Percentiles rank a stretch among this genome's conserved stretches.
These are phyloP conservation scores for Tursiops truncatus DNA, from an alignment of 2,113 vertebrate species.

Conservation along the genomic window DNA sequence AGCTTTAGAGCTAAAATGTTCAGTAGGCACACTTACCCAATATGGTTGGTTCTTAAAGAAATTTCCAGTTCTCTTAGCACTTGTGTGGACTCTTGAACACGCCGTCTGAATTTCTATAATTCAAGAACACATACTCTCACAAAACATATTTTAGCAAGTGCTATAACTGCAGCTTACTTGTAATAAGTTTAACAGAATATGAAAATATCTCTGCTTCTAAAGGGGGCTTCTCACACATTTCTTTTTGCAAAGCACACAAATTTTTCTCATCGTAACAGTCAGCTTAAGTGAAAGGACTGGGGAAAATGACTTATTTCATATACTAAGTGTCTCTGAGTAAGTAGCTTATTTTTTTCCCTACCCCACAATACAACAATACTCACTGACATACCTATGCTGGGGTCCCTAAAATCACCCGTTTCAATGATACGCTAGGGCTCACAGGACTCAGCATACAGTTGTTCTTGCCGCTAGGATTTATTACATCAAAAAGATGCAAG, in stretches of 20 bases:
- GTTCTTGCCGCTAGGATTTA: background rate
- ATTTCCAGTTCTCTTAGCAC: conserved; percentile 98
- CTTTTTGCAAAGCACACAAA: conserved; percentile 19
- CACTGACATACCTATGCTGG: background rate
- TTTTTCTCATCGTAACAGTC: conserved; percentile 12
- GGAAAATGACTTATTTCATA: background rate
- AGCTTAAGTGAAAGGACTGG: background rate
- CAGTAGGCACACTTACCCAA: conserved; percentile 90
- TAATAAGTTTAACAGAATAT: background rate
- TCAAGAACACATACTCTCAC: conserved; percentile 60
- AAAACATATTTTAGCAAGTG: conserved; percentile 36
- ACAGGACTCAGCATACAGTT: background rate
- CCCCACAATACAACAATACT: background rate
- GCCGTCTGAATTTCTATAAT: conserved; percentile 95
- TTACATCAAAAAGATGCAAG: background rate
- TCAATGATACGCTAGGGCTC: background rate
- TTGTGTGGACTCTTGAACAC: conserved; percentile 98
- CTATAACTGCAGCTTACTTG: background rate
- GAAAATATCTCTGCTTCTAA: conserved; percentile 43
- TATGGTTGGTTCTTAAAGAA: conserved; percentile 98
- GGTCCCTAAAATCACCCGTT: background rate
- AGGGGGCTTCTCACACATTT: background rate
- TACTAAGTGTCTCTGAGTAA: background rate
- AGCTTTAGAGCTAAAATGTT: background rate
- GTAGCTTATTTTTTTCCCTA: background rate